These are phyloP conservation scores for Telenomus remus DNA, from an alignment of 1,140 invertebrate genomes.

Conservation along the genomic window DNA sequence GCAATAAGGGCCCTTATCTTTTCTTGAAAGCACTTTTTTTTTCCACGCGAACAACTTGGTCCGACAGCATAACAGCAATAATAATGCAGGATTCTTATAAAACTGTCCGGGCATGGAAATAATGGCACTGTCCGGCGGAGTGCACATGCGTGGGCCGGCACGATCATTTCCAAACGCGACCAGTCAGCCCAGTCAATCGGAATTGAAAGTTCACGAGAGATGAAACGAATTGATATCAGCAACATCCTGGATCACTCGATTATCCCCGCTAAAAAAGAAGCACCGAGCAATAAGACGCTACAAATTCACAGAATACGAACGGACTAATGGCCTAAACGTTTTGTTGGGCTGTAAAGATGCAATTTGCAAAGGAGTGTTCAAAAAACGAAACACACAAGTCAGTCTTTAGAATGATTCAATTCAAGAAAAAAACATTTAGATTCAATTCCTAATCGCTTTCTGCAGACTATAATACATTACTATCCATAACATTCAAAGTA, in stretches of 20 bases:
- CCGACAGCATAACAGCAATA: conserved; percentile 41
- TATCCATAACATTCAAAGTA: background rate
- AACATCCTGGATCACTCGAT: conserved; percentile 33
- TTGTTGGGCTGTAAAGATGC: conserved; percentile 11
- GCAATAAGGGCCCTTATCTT: conserved; percentile 34
- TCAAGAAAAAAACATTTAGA: no score
- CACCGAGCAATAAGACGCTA: conserved; percentile 1
- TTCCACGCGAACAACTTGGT: conserved; percentile 40
- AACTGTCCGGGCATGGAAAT: conserved; percentile 33
- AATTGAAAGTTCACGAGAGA: conserved; percentile 23
- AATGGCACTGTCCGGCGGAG: conserved; percentile 36
- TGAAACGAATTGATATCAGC: conserved; percentile 41
- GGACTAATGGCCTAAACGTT: conserved; percentile 15
- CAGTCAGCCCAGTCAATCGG: conserved; percentile 34
- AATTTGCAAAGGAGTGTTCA: conserved; percentile 4
- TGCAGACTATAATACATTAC: no score
- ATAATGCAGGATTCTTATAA: conserved; percentile 41
- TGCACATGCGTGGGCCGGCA: conserved; percentile 38
- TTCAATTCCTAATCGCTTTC: no score
- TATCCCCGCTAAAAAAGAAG: conserved; percentile 15
- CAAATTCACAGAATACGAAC: conserved; percentile 6
- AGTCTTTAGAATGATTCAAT: no score
- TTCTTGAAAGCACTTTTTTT: conserved; percentile 18
- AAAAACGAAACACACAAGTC: no score
- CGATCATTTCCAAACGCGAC: conserved; percentile 44